Evolutionary conservation across 1,140 invertebrate species (phyloP), one percentile per base, ranked within the genome.

Genomic region (Cecropterus lyciades): DNA sequence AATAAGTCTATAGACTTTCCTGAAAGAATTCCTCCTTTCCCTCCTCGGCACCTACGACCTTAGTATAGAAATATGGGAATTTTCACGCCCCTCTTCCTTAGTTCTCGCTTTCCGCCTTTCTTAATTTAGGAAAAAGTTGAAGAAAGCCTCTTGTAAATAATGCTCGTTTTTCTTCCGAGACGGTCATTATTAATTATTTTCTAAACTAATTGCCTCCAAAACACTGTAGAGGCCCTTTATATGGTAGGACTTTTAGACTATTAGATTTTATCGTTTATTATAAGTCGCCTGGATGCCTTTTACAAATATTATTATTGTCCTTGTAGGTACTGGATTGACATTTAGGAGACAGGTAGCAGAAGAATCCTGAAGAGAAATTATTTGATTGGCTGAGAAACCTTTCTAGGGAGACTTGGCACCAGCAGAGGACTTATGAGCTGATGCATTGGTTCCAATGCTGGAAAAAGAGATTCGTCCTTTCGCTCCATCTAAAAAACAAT

Each of bases 41-140:
- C 30, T 4, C 15, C 15, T 40, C 52, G 8, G 11, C 33, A 15
- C 5, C 20, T 1, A n/a, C 33, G 14, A 10, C 20, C 14, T 55
- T 55, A 42, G 16, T 40, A 9, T n/a, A 3, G 16, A 27, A 57
- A 46, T 27, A 8, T 13, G 27, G 16, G 14, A 16, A 15, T 55
- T 40, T 55, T 8, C 51, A 52, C 15, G 14, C 30, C 27, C 13
- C 40, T 59, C 33, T 59, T 40, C 27, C 27, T 60, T n/a, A 5
- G n/a, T n/a, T n/a, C n/a, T n/a, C 14, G 13, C n/a, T 8, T 42
- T 17, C 53, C 37, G 53, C 53, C 53, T 42, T 43, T 59, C 43
- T 59, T 59, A 59, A 59, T 60, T 60, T 60, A 60, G 56, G 24
- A 37, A 60, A 60, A 60, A n/a, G 20, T 60, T 20, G 24, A 37